Base-by-base conservation (phyloP, 2,888 invertebrate genomes). In the Molanna angustata region DNA sequence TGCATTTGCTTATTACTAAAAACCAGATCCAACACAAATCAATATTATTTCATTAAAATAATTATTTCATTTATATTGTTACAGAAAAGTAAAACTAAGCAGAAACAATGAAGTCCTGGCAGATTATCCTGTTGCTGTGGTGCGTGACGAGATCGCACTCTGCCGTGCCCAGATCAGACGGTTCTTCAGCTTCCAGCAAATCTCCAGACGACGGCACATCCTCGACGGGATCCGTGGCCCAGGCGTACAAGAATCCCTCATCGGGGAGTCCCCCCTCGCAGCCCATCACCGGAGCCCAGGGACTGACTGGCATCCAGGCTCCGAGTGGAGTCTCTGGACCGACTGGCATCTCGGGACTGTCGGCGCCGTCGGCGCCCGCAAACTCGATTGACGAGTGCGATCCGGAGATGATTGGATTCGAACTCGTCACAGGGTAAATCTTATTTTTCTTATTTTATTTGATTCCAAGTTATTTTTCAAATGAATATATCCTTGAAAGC, bases 401-500 rank as follows among this genome's bases (percentile, higher is more conserved):
- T 72, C 82, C 88, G 44, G 91, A 91, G 72, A 88, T 90, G 86
- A 84, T 90, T 64, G 90, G 91, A 62, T 94, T 94, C 71, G 94
- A 94, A 76, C 82, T 94, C 67, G 86, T 93, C 65, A 94, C 93
- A 61, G 94, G 90, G 82, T 82, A 74, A 76, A 72, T 67, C 18
- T 18, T 18, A 9, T 35, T 9, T 4, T 35, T 35, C 13, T n/a
- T 9, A 13, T n/a, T n/a, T n/a, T n/a, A n/a, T n/a, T n/a, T n/a
- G n/a, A n/a, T n/a, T 27, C n/a, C n/a, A n/a, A n/a, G n/a, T n/a
- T n/a, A n/a, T n/a, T n/a, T n/a, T n/a, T n/a, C n/a, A n/a, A n/a
- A n/a, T n/a, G n/a, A n/a, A n/a, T n/a, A n/a, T n/a, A n/a, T n/a
- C n/a, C n/a, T n/a, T n/a, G n/a, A n/a, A n/a, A n/a, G n/a, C n/a